These are phyloP conservation scores for Cryptocephalus moraei DNA, from an alignment of 2,888 invertebrate species.

Conservation along the genomic window DNA sequence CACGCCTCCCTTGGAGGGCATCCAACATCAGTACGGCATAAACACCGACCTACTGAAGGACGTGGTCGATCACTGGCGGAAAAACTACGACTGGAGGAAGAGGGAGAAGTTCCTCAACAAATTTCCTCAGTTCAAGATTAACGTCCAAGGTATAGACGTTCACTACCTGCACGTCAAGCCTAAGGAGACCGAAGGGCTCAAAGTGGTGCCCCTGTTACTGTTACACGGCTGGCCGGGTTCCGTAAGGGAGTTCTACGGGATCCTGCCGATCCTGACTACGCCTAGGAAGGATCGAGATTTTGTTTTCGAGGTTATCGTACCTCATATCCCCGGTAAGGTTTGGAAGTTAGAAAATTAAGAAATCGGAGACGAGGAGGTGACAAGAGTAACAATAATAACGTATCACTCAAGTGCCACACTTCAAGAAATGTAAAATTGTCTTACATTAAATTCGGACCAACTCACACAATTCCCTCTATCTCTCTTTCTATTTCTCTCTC, in stretches of 20 bases:
- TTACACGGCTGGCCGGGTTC: constrained; percentile 89
- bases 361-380: too few relatives aligned
- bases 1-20: constrained; percentile 50
- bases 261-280: constrained; percentile 55
- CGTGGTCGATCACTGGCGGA: constrained; percentile 68
- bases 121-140: constrained; percentile 59
- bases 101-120: constrained; percentile 52
- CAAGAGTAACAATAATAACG: too few relatives aligned
- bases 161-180: constrained; percentile 49
- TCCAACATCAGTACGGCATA: constrained; percentile 73
- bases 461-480: too few relatives aligned
- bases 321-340: constrained; percentile 41
- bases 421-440: too few relatives aligned
- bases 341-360: not conserved
- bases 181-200: constrained; percentile 19
- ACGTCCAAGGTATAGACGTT: constrained; percentile 64
- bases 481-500: too few relatives aligned
- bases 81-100: constrained; percentile 56
- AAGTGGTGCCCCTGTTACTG: constrained; percentile 56
- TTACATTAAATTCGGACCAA: too few relatives aligned
- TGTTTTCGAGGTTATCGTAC: constrained; percentile 55
- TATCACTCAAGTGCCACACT: too few relatives aligned
- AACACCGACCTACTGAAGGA: constrained; percentile 52
- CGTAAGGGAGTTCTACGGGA: constrained; percentile 68
- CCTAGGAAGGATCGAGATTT: constrained; percentile 43